These are phyloP conservation scores for Heliconius himera DNA, from an alignment of 1,140 invertebrate genomes.

Conservation along the genomic window DNA sequence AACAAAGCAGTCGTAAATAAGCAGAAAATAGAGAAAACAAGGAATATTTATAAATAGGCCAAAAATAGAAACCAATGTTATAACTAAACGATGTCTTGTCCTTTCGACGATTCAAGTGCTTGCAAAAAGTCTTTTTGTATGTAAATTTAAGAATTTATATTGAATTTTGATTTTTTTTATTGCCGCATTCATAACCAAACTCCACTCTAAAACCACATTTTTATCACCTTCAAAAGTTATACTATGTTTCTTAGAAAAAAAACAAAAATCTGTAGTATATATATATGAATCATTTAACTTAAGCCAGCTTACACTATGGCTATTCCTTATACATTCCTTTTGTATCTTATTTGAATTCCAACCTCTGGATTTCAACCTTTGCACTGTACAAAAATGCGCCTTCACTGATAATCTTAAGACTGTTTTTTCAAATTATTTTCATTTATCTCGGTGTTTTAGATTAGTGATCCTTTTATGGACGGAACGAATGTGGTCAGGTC, in stretches of 20 bases:
- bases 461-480: constrained; percentile 35
- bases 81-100: no score
- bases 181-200: no score
- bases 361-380: constrained; percentile 30
- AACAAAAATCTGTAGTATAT: no score
- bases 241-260: neutral
- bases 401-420: neutral
- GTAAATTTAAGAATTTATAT: no score
- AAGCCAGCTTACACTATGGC: neutral
- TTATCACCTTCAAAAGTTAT: neutral
- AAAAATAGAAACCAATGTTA: no score
- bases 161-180: no score
- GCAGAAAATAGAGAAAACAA: no score
- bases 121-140: no score
- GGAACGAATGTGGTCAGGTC: constrained; percentile 21
- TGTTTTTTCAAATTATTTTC: constrained; percentile 3
- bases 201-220: neutral
- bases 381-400: neutral
- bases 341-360: constrained; percentile 49
- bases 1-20: no score
- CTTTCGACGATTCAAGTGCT: no score
- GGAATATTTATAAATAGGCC: no score
- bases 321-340: constrained; percentile 32
- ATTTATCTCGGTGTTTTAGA: neutral
- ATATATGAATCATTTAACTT: constrained; percentile 18